Evolutionary conservation across 2,888 invertebrate species (phyloP).

Genomic region (Cerastis leucographa): DNA sequence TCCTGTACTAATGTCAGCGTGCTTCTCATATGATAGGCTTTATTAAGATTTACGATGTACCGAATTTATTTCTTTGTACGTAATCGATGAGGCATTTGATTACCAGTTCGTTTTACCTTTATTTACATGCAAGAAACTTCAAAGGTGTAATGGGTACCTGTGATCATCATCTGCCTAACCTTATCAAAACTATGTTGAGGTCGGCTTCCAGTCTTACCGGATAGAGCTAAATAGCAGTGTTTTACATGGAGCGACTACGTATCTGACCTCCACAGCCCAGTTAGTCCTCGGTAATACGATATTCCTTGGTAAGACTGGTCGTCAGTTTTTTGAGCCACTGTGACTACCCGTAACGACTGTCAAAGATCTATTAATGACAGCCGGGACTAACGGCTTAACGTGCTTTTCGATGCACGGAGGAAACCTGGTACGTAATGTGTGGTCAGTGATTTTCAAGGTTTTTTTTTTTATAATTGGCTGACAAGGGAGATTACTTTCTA

Average conservation of each 20-base stretch:
- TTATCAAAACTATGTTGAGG: not conserved
- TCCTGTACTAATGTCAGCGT: slow-evolving; percentile 42
- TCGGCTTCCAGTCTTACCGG: not conserved
- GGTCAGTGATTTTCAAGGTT: not conserved
- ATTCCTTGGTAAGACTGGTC: not conserved
- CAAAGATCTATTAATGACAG: no score
- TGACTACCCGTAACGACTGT: no score
- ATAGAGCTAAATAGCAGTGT: not conserved
- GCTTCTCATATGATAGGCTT: slow-evolving; percentile 55
- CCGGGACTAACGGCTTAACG: no score
- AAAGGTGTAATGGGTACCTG: not conserved
- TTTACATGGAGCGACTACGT: not conserved
- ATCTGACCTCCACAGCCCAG: not conserved
- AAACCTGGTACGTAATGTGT: no score
- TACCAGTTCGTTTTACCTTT: slow-evolving; percentile 67
- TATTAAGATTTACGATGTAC: slow-evolving; percentile 68
- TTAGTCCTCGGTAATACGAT: not conserved
- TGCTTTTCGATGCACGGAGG: no score
- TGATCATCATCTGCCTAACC: not conserved
- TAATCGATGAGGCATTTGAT: slow-evolving; percentile 64
- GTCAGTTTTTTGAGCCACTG: not conserved
- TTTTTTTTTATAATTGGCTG: not conserved
- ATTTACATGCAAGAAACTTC: slow-evolving; percentile 27
- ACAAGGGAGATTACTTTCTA: not conserved
- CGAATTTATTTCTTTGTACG: slow-evolving; percentile 67